phyloP scores from a whole-genome alignment of 2,888 invertebrate species.

The Eupeodes latifasciatus region DNA sequence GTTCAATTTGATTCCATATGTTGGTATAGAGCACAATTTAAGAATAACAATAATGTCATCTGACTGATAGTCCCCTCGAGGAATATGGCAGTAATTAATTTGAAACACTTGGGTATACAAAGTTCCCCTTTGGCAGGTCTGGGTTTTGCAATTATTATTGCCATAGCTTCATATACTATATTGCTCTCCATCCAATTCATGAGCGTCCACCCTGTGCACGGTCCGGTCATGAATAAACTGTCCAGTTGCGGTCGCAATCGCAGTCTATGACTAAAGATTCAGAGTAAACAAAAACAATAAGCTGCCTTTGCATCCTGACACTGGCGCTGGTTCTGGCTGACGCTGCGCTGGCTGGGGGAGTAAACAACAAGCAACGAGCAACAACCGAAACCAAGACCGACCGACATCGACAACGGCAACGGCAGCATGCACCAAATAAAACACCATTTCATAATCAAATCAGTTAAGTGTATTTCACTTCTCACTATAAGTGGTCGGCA shows the following conservation, averaged over 20 bases:
- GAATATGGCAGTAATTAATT: slow-evolving; percentile 71
- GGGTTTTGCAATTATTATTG: slow-evolving; percentile 34
- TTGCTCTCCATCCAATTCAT: background rate
- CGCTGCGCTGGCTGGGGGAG: slow-evolving; percentile 7
- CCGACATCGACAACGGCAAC: background rate
- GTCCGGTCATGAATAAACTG: background rate
- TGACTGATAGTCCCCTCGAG: slow-evolving; percentile 43
- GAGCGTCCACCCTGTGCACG: background rate
- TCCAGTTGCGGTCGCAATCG: slow-evolving; percentile 52
- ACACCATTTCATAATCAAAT: slow-evolving; percentile 75
- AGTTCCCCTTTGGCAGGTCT: slow-evolving; percentile 15
- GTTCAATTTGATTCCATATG: slow-evolving; percentile 10
- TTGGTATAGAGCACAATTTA: slow-evolving; percentile 25
- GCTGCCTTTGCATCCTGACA: slow-evolving; percentile 24
- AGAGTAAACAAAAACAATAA: slow-evolving; percentile 40
- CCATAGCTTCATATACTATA: slow-evolving; percentile 8
- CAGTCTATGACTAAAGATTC: slow-evolving; percentile 8
- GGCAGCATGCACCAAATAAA: slow-evolving; percentile 53
- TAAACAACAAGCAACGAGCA: slow-evolving; percentile 3
- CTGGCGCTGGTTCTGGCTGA: background rate
- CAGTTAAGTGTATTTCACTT: slow-evolving; percentile 75
- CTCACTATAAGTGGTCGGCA: slow-evolving; percentile 70
- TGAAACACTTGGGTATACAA: slow-evolving; percentile 38
- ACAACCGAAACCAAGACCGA: background rate
- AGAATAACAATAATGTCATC: slow-evolving; percentile 64